Percentiles rank a stretch among this genome's conserved stretches.
phyloP scores from a whole-genome alignment of 2,888 invertebrate species.

The Balanococcus diminutus region DNA sequence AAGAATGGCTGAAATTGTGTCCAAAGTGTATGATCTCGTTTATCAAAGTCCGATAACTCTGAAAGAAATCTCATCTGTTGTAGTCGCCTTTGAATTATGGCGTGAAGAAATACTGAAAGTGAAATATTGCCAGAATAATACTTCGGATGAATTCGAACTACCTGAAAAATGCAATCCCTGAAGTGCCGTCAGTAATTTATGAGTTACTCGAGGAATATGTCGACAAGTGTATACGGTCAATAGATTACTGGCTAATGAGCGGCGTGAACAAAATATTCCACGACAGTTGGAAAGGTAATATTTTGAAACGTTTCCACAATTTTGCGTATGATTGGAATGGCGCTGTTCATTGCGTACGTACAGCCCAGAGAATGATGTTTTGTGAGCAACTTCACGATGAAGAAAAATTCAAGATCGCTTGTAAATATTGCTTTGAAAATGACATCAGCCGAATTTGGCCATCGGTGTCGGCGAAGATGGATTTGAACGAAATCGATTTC shows the following conservation, averaged over 20 bases:
- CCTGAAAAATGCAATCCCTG: neutral
- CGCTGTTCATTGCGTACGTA: neutral
- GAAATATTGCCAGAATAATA: too few species aligned
- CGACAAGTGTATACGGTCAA: neutral
- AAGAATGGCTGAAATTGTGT: too few species aligned
- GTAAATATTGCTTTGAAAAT: neutral
- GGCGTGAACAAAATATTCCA: neutral
- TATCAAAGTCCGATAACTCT: too few species aligned
- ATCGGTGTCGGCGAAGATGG: neutral
- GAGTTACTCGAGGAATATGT: neutral
- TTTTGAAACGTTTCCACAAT: neutral
- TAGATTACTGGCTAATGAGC: neutral
- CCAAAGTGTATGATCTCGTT: too few species aligned
- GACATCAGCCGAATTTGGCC: neutral
- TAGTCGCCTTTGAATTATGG: too few species aligned
- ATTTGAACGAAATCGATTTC: neutral
- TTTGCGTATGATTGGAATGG: neutral
- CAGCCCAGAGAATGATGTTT: neutral
- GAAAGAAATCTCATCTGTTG: too few species aligned
- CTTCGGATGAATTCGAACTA: too few species aligned
- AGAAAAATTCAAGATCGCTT: neutral
- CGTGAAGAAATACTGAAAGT: too few species aligned
- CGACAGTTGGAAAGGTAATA: neutral
- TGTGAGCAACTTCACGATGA: neutral
- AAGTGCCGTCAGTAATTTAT: neutral